phyloP scores from a whole-genome alignment of 2,113 vertebrate species.

The Cheirogaleus medius region DNA sequence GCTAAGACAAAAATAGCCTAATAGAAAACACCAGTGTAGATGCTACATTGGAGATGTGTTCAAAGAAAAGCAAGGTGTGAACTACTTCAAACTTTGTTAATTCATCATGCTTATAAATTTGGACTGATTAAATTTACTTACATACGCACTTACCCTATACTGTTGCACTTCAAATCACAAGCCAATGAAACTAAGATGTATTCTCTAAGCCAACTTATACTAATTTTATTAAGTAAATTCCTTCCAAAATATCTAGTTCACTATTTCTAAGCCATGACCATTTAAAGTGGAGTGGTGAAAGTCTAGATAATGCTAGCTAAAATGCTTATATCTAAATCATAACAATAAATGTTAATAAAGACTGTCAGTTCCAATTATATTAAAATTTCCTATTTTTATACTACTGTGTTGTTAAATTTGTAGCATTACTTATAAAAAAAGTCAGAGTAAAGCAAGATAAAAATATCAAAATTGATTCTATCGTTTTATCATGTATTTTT shows the following conservation, averaged over 20 bases:
- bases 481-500: background rate
- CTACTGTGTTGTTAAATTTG: background rate
- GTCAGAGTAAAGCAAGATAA: background rate
- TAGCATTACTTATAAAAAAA: background rate
- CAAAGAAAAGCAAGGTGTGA: rapidly evolving
- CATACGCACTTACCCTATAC: background rate
- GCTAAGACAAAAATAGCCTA: background rate
- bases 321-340: background rate
- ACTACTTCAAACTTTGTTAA: background rate
- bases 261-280: background rate
- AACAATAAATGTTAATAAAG: background rate
- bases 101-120: background rate
- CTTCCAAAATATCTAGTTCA: background rate
- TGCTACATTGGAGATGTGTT: background rate
- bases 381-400: background rate
- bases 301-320: background rate
- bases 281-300: background rate
- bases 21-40: background rate
- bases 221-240: background rate
- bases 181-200: background rate
- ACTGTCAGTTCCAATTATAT: background rate
- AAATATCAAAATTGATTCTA: background rate
- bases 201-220: background rate
- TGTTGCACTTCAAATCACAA: background rate
- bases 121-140: background rate